Evolutionary conservation across 2,888 invertebrate genomes (phyloP).

Genomic region (Harmothoe impar): DNA sequence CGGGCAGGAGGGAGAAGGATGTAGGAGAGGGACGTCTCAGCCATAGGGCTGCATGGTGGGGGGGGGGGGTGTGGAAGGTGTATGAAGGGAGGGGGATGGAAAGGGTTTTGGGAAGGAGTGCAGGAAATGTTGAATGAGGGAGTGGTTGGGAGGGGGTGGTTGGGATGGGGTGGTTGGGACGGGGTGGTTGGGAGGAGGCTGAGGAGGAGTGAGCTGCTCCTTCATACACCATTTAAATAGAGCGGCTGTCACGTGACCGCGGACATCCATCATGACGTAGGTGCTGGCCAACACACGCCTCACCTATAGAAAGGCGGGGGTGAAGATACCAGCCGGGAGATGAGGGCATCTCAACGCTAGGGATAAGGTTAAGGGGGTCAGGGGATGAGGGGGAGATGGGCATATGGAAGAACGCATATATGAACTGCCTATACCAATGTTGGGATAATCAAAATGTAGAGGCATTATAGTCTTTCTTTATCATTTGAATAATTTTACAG

Average conservation of each 20-base stretch:
- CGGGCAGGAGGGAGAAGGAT: neutral
- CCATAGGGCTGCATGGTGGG: no score
- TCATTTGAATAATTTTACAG: no score
- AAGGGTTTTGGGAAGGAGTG: no score
- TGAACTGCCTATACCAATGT: no score
- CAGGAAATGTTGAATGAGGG: no score
- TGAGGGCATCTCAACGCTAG: neutral
- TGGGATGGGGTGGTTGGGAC: neutral
- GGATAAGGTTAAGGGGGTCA: neutral
- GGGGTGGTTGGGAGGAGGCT: neutral
- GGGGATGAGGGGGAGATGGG: no score
- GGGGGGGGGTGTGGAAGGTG: no score
- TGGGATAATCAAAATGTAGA: no score
- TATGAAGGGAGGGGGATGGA: no score
- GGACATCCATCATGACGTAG: neutral
- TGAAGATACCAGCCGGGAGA: neutral
- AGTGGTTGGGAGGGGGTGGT: neutral
- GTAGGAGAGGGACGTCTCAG: no score
- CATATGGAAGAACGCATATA: no score
- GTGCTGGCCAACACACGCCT: neutral
- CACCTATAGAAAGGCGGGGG: conserved; percentile 3
- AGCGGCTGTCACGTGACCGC: conserved; percentile 17
- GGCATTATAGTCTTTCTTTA: no score
- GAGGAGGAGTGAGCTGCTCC: neutral
- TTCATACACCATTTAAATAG: conserved; percentile 29